Evolutionary conservation across 1,140 invertebrate species (phyloP).

Genomic region (Apis cerana): DNA sequence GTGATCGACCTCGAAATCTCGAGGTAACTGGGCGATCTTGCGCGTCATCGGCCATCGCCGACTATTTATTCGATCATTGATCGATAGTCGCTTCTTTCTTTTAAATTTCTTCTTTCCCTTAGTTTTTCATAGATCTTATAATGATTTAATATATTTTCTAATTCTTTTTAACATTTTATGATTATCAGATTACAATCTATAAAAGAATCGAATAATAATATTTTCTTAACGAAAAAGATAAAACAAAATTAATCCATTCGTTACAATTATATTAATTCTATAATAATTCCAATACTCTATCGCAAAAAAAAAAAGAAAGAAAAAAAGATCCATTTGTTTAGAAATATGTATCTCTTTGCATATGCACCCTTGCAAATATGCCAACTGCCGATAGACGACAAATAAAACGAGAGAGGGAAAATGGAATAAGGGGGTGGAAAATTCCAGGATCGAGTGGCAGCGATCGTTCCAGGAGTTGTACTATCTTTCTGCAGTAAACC

Average conservation of each 20-base stretch:
- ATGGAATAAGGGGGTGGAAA: background rate
- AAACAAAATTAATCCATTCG: too few relatives aligned
- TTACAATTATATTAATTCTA: too few relatives aligned
- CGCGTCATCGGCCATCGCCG: slow-evolving; percentile 23
- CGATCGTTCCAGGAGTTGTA: background rate
- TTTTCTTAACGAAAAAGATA: too few relatives aligned
- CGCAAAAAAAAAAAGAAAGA: too few relatives aligned
- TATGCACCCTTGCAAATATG: too few relatives aligned
- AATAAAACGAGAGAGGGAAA: background rate
- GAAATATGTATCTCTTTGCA: too few relatives aligned
- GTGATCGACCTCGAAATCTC: slow-evolving; percentile 57
- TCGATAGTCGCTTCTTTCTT: background rate
- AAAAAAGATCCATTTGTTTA: too few relatives aligned
- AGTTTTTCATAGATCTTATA: background rate
- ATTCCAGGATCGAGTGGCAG: slow-evolving; percentile 13
- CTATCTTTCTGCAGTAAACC: background rate
- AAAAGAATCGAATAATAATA: too few relatives aligned
- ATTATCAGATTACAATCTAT: background rate
- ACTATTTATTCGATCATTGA: slow-evolving; percentile 35
- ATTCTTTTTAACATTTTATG: background rate
- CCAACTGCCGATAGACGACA: background rate
- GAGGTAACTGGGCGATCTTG: slow-evolving; percentile 53
- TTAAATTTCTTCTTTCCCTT: background rate
- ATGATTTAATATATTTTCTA: background rate
- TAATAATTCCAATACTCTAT: too few relatives aligned